Conservation (phyloP, 2,113 vertebrate species). For the Podarcis raffonei region DNA sequence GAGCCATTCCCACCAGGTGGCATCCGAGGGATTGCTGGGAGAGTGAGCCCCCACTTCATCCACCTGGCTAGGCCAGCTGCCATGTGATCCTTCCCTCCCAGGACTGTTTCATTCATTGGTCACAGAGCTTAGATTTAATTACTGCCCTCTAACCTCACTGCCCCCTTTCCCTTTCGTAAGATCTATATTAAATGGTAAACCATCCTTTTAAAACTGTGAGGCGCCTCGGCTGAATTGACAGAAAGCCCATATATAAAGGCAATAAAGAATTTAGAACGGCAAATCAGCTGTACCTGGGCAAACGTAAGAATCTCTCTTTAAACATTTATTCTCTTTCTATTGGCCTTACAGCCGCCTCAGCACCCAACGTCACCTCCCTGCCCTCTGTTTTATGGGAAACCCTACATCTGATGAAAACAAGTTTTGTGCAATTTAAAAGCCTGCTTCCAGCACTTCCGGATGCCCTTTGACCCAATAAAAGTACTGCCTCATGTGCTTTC, state of each 20-base stretch:
- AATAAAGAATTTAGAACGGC: conserved; percentile 8
- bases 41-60: neutral
- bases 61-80: neutral
- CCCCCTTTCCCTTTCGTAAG: neutral
- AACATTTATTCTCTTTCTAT: neutral
- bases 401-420: neutral
- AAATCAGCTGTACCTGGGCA: too few relatives aligned
- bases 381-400: neutral
- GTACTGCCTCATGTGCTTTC: neutral
- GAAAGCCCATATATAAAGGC: neutral
- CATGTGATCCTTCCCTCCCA: neutral
- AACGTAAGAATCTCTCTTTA: neutral
- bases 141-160: neutral
- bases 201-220: neutral
- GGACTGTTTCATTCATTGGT: neutral
- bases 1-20: neutral
- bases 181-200: neutral
- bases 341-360: neutral
- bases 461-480: neutral
- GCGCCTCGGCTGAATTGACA: neutral
- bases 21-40: neutral
- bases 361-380: neutral
- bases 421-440: neutral
- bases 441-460: neutral
- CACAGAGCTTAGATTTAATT: neutral